Evolutionary conservation across 2,888 invertebrate genomes (phyloP), one percentile per base, ranked within the genome.

Genomic region (Celastrina argiolus): DNA sequence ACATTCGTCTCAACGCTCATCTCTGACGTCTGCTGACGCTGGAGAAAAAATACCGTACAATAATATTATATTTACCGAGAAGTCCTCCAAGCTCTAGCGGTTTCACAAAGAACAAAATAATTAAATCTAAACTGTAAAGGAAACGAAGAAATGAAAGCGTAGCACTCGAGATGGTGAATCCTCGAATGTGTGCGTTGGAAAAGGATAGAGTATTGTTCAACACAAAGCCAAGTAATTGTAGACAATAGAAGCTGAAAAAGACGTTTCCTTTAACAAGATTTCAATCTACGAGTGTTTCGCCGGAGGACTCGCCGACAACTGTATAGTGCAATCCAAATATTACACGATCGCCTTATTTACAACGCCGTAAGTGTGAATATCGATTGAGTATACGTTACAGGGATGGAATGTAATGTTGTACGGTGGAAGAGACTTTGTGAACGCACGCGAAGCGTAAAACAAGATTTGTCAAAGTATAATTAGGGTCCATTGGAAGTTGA

Each of bases 241-340:
- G 88, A 90, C 89, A 90, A 89, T 87, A 81, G 84, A 72, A 80
- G 81, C 90, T 90, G 90, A 87, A 89, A 90, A 90, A 90, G 90
- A 90, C 90, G 82, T 88, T 87, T 88, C 84, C 86, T 84, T 87
- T 88, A 88, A 83, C 86, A 88, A 88, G 90, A 90, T 89, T 87
- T 82, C 84, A 85, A 89, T 88, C 88, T 84, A 73, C 77, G 80
- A 85, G 82, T 84, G 82, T 87, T 85, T 85, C 84, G 87, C 89
- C 85, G 79, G 79, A 83, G 86, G 85, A 84, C 73, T 71, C 76
- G 39, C 39, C 66, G 28, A 67, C 83, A 70, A 81, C 78, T 73
- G 31, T 1, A 42, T n/a, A 10, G 26, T n/a, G 41, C 31, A 66
- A 31, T 14, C 56, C 10, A 8, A 28, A 69, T 65, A 41, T 22